Conservation (phyloP, 2,888 invertebrate species). For the Stenichneumon culpator region DNA sequence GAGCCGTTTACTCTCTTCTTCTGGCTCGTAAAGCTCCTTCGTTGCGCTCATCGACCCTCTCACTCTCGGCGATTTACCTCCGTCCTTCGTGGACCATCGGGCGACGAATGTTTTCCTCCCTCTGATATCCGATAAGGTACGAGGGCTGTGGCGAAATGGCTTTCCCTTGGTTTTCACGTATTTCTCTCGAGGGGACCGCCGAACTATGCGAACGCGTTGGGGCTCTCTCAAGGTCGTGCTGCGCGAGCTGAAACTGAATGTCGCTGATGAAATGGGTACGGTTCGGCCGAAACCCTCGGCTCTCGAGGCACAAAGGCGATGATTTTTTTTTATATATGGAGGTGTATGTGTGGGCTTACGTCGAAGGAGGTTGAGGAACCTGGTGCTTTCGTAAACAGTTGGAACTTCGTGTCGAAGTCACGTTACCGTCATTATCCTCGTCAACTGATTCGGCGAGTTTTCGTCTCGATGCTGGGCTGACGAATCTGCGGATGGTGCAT, state of each 20-base stretch:
- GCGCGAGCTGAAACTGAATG: slow-evolving; percentile 46
- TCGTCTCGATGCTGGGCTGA: slow-evolving; percentile 44
- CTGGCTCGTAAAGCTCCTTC: not conserved
- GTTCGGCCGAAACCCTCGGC: slow-evolving; percentile 25
- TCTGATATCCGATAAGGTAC: slow-evolving; percentile 31
- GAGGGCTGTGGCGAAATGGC: not conserved
- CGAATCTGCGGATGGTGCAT: slow-evolving; percentile 67
- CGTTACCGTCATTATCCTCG: slow-evolving; percentile 80
- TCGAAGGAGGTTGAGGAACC: slow-evolving; percentile 43
- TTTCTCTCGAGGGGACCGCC: slow-evolving; percentile 1
- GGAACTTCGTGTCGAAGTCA: slow-evolving; percentile 73
- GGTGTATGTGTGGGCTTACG: slow-evolving; percentile 32
- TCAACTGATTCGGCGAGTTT: slow-evolving; percentile 74
- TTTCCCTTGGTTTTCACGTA: slow-evolving; percentile 29
- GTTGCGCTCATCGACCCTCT: not conserved
- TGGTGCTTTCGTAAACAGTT: slow-evolving; percentile 18
- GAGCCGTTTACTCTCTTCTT: slow-evolving; percentile 15
- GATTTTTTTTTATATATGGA: slow-evolving; percentile 43
- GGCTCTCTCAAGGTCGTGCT: slow-evolving; percentile 39
- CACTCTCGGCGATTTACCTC: slow-evolving; percentile 39
- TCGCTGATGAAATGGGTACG: slow-evolving; percentile 41
- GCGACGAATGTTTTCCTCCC: slow-evolving; percentile 31
- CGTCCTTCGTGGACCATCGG: slow-evolving; percentile 1
- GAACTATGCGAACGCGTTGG: slow-evolving; percentile 16
- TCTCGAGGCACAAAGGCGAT: slow-evolving; percentile 49